phyloP scores from a whole-genome alignment of 2,888 invertebrate species.

The Smittia sp. region DNA sequence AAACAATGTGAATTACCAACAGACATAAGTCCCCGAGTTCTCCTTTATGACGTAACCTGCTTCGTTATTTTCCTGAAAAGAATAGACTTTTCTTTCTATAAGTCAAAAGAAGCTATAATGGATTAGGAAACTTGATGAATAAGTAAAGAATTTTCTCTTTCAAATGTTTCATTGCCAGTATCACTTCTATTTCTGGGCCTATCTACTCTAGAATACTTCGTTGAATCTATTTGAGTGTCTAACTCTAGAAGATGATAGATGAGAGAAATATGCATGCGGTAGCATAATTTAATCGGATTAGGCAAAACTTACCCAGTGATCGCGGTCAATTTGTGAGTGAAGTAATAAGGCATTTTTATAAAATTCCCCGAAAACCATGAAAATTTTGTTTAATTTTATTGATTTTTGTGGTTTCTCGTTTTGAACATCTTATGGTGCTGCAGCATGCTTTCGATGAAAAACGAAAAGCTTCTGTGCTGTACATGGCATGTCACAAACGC shows the following conservation, averaged over 20 bases:
- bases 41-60: slow-evolving; percentile 33
- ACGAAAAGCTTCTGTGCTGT: slow-evolving; percentile 1
- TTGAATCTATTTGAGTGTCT: not conserved
- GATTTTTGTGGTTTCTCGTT: not conserved
- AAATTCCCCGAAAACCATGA: too few relatives aligned
- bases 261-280: too few relatives aligned
- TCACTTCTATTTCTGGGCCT: too few relatives aligned
- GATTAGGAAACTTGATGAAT: slow-evolving; percentile 40
- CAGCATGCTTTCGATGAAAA: not conserved
- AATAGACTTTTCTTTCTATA: not conserved
- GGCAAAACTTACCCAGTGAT: too few relatives aligned
- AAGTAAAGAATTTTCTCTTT: slow-evolving; percentile 34
- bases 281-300: too few relatives aligned
- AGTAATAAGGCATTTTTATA: too few relatives aligned
- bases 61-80: slow-evolving; percentile 14
- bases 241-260: not conserved
- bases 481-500: slow-evolving; percentile 39
- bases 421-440: not conserved
- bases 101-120: slow-evolving; percentile 14
- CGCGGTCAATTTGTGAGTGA: too few relatives aligned
- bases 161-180: slow-evolving; percentile 40
- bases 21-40: slow-evolving; percentile 1
- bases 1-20: slow-evolving; percentile 25
- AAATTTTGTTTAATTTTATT: not conserved
- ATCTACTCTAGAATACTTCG: not conserved